Percentiles rank a stretch among this genome's conserved stretches.
Conservation (phyloP, 1,140 invertebrate species). For the Drosophila saltans region DNA sequence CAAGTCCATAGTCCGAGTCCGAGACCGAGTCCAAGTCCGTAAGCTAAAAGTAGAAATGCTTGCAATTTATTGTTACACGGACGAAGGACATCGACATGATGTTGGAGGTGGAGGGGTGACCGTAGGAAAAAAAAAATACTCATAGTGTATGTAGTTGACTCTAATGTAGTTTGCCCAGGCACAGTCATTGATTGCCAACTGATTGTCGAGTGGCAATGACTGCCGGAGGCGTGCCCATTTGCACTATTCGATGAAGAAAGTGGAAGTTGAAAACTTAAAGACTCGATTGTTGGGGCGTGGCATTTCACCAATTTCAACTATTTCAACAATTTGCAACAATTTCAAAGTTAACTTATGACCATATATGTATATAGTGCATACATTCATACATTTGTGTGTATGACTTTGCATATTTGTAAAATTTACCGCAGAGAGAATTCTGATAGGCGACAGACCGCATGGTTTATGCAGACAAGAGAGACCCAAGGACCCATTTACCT, state of each 20-base stretch:
- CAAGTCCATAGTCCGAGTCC: constrained; percentile 12
- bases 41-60: constrained; percentile 51
- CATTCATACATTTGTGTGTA: not conserved
- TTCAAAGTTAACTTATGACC: constrained; percentile 54
- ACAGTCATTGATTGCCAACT: constrained; percentile 68
- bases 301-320: not conserved
- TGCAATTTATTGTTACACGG: constrained; percentile 58
- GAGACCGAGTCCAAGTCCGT: constrained; percentile 6
- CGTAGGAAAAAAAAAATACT: constrained; percentile 1
- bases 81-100: constrained; percentile 19
- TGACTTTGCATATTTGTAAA: constrained; percentile 48
- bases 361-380: not conserved
- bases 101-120: not conserved
- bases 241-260: not conserved
- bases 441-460: constrained; percentile 55
- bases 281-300: constrained; percentile 30
- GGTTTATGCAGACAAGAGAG: constrained; percentile 57
- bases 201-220: constrained; percentile 44
- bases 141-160: constrained; percentile 33
- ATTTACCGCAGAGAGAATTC: constrained; percentile 27
- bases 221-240: not conserved
- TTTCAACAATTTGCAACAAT: constrained; percentile 21
- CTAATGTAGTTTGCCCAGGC: constrained; percentile 14
- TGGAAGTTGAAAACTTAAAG: constrained; percentile 6
- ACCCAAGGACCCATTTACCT: constrained; percentile 5